These are phyloP conservation scores for Pteropus alecto DNA, from an alignment of 2,113 vertebrate genomes.

Conservation along the genomic window DNA sequence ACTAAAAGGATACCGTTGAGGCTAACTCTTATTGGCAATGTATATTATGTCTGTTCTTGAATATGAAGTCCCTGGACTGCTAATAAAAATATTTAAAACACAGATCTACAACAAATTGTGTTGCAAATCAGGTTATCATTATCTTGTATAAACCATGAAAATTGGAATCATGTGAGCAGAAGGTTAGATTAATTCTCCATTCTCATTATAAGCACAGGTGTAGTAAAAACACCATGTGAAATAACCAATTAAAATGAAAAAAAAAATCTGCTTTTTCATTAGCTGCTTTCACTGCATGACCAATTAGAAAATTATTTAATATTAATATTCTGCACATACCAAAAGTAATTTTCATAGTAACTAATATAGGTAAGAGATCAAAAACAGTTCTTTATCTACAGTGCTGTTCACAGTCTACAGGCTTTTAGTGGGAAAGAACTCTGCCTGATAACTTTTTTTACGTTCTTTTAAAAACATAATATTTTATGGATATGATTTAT, in stretches of 20 bases:
- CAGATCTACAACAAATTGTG: conserved; percentile 71
- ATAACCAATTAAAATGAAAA: conserved; percentile 96
- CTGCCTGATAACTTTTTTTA: neutral
- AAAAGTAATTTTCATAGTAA: conserved; percentile 90
- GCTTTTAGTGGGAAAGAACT: conserved; percentile 17
- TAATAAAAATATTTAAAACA: conserved; percentile 72
- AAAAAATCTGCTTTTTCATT: conserved; percentile 93
- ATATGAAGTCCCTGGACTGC: conserved; percentile 52
- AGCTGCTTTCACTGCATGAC: conserved; percentile 94
- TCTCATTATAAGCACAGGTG: conserved; percentile 97
- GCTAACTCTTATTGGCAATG: conserved; percentile 33
- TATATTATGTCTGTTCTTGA: conserved; percentile 64
- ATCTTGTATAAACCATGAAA: conserved; percentile 87
- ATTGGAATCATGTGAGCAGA: conserved; percentile 92
- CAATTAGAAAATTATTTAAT: conserved; percentile 97
- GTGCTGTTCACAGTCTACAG: neutral
- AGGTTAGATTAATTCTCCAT: conserved; percentile 91
- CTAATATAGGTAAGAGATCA: conserved; percentile 75
- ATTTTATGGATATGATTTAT: conserved; percentile 19
- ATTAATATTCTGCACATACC: conserved; percentile 91
- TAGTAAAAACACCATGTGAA: conserved; percentile 91
- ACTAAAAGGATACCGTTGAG: neutral
- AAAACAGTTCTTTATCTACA: conserved; percentile 42
- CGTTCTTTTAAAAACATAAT: neutral
- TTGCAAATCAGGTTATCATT: conserved; percentile 85